Evolutionary conservation across 2,888 invertebrate genomes (phyloP), one percentile per base, ranked within the genome.

Genomic region (Ophion obscuratus): DNA sequence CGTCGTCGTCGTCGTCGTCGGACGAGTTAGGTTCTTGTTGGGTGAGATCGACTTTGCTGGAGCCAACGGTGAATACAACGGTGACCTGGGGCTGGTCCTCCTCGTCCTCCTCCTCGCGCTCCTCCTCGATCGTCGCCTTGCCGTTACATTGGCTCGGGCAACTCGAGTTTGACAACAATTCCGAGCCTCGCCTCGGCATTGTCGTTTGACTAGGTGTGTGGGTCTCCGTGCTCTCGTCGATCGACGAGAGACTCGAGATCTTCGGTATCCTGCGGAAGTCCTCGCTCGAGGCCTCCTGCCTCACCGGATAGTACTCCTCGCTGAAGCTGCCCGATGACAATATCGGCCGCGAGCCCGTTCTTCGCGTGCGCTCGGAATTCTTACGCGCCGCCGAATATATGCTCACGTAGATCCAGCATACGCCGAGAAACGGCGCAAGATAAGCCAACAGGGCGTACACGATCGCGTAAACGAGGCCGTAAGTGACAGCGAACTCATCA

Each of bases 361-460:
- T 93, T 61, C 95, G 93, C 77, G 96, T 96, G 27, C 96, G 94
- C 87, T 96, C 95, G 83, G 96, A 97, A 85, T 97, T 97, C 83
- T 96, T 96, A 88, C 96, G 96, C 9, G 97, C 97, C 10, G 97
- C 97, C 17, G 96, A 95, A 93, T 97, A 97, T 87, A 97, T 97
- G 87, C 96, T 95, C 36, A 96, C 95, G 93, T 97, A 97, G 92
- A 97, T 97, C 93, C 97, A 95, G 92, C 96, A 96, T 74, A 97
- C 96, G 27, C 95, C 95, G n/a, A 94, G 89, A 86, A 96, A 95
- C 0, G 96, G 96, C 3, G 94, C 90, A 57, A 95, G 89, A 87
- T 95, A 95, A 24, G 95, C 94, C 9, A 95, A 89, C 2, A 94
- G 86, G 57, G 94, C 94, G 89, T 95, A 95, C 2, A 92, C 89